A percentile compares a stretch with the other conserved stretches of the same genome.
Evolutionary conservation across 1,140 invertebrate species (phyloP).

Genomic region (Antheraea mylitta): DNA sequence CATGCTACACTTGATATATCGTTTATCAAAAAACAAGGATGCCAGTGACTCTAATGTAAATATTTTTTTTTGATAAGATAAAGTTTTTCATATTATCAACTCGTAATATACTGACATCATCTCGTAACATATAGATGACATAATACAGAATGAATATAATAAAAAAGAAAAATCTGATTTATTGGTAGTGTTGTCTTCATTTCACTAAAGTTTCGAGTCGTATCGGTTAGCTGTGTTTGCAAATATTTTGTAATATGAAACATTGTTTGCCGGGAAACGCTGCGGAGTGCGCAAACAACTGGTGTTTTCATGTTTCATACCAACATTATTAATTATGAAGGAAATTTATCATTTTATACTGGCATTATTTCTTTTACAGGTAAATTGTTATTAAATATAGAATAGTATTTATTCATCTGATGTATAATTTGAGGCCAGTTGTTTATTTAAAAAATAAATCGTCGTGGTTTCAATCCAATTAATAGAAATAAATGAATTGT

Average conservation of each 20-base stretch:
- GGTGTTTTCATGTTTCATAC: constrained; percentile 39
- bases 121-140: constrained; percentile 8
- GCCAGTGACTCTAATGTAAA: neutral
- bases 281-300: constrained; percentile 44
- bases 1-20: constrained; percentile 1
- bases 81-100: neutral
- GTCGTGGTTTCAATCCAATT: too few species aligned
- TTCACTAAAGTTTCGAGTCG: constrained; percentile 16
- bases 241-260: constrained; percentile 57
- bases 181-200: constrained; percentile 1
- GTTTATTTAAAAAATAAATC: too few species aligned
- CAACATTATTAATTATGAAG: constrained; percentile 5
- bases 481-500: too few species aligned
- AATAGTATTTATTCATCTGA: too few species aligned
- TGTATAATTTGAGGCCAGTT: too few species aligned
- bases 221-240: constrained; percentile 16
- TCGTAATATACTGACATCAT: constrained; percentile 8
- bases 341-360: neutral
- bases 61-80: neutral
- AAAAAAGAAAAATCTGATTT: neutral
- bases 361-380: too few species aligned
- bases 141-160: neutral
- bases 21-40: neutral
- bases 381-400: too few species aligned
- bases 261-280: constrained; percentile 57